Evolutionary conservation across 2,888 invertebrate genomes (phyloP).

Genomic region (Acronicta alni): DNA sequence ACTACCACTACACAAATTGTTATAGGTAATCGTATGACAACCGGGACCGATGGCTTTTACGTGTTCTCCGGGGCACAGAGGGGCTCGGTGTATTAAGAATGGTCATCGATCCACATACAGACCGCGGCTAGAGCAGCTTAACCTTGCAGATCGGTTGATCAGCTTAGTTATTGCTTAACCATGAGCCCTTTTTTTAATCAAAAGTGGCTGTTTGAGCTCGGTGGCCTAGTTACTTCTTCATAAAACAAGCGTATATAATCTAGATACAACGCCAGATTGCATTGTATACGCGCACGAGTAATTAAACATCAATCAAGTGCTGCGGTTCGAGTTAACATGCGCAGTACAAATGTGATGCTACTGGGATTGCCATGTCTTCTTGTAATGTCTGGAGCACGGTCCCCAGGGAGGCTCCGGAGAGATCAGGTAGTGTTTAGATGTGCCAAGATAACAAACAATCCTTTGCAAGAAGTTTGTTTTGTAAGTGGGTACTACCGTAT

Average conservation of each 20-base stretch:
- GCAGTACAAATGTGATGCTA: slow-evolving; percentile 6
- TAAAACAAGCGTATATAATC: neutral
- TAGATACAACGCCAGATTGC: slow-evolving; percentile 17
- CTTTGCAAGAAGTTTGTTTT: neutral
- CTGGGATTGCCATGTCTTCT: slow-evolving; percentile 14
- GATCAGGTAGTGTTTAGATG: neutral
- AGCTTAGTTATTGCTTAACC: too few relatives aligned
- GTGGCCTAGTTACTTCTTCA: too few relatives aligned
- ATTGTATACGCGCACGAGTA: slow-evolving; percentile 36
- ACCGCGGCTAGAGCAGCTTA: too few relatives aligned
- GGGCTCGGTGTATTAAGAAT: too few relatives aligned
- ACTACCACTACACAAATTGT: too few relatives aligned
- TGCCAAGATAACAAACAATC: neutral
- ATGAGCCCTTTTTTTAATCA: too few relatives aligned
- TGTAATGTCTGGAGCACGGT: slow-evolving; percentile 14
- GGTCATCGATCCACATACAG: too few relatives aligned
- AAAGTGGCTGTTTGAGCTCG: too few relatives aligned
- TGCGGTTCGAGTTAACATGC: slow-evolving; percentile 29
- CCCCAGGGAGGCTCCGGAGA: slow-evolving; percentile 8
- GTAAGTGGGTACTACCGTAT: neutral
- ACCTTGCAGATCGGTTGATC: too few relatives aligned
- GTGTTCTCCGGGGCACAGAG: too few relatives aligned
- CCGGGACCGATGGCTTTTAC: too few relatives aligned
- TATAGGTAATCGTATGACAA: too few relatives aligned
- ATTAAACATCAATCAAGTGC: slow-evolving; percentile 50